phyloP scores from a whole-genome alignment of 2,797 vertebrate species.

The Emys orbicularis region DNA sequence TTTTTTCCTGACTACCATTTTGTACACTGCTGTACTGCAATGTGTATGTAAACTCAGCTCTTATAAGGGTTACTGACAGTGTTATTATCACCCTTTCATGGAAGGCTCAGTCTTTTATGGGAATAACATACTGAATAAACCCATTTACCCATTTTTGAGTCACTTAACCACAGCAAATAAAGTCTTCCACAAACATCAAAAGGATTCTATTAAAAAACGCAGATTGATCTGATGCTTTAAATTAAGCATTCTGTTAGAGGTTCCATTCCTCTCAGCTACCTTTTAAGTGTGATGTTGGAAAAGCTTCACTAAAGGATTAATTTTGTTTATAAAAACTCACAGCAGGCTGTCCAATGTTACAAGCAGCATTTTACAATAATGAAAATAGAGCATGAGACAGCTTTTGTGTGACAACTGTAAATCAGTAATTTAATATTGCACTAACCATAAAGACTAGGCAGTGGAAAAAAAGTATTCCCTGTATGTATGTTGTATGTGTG shows the following conservation, averaged over 20 bases:
- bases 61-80: conserved; percentile 62
- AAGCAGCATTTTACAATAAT: not conserved
- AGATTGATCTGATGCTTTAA: conserved; percentile 30
- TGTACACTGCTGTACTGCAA: conserved; percentile 60
- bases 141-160: not conserved
- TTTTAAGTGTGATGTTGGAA: not conserved
- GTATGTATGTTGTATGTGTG: not conserved
- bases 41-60: conserved; percentile 75
- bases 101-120: not conserved
- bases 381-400: not conserved
- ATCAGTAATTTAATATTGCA: not conserved
- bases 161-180: conserved; percentile 7
- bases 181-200: conserved; percentile 56
- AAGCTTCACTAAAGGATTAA: not conserved
- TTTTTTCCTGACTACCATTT: conserved; percentile 74
- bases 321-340: conserved; percentile 21
- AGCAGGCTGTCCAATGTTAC: not conserved
- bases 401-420: not conserved
- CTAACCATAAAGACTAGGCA: not conserved
- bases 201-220: conserved; percentile 64
- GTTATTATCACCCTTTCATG: conserved; percentile 58
- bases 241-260: not conserved
- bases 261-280: not conserved
- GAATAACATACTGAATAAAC: not conserved
- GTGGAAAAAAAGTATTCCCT: not conserved